A percentile compares a stretch with the other conserved stretches of the same genome.
These are phyloP conservation scores for Orius insidiosus DNA, from an alignment of 1,140 invertebrate species.

Conservation along the genomic window DNA sequence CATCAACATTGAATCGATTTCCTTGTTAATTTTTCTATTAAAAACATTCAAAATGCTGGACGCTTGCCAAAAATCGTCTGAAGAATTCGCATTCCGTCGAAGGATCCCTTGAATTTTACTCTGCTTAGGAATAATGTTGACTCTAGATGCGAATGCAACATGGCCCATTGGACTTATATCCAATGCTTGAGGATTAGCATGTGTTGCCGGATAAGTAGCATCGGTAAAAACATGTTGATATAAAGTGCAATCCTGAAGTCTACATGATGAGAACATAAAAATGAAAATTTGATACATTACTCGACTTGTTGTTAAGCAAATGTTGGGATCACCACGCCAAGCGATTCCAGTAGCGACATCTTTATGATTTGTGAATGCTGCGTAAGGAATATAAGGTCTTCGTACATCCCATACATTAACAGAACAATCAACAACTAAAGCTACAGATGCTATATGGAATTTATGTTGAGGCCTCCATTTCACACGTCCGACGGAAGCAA, in stretches of 20 bases:
- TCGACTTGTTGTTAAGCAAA: slow-evolving; percentile 70
- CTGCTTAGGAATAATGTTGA: slow-evolving; percentile 27
- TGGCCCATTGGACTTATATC: slow-evolving; percentile 62
- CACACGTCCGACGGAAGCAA: slow-evolving; percentile 81
- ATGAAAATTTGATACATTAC: slow-evolving; percentile 26
- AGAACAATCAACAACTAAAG: slow-evolving; percentile 77
- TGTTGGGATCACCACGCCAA: slow-evolving; percentile 69
- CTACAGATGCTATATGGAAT: slow-evolving; percentile 81
- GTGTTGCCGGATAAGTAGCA: slow-evolving; percentile 65
- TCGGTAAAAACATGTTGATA: slow-evolving; percentile 76
- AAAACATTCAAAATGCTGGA: slow-evolving; percentile 32
- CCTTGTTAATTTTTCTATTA: slow-evolving; percentile 21
- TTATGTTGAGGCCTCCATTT: slow-evolving; percentile 86
- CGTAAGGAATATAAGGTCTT: slow-evolving; percentile 85
- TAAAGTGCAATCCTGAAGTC: slow-evolving; percentile 51
- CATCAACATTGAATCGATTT: slow-evolving; percentile 34
- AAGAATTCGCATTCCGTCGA: slow-evolving; percentile 24
- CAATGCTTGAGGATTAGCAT: slow-evolving; percentile 76
- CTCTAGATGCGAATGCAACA: slow-evolving; percentile 47
- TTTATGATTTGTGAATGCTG: slow-evolving; percentile 82
- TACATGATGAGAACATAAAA: background rate
- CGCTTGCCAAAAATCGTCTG: slow-evolving; percentile 45
- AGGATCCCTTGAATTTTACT: slow-evolving; percentile 27
- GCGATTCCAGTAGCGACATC: slow-evolving; percentile 82
- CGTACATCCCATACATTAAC: slow-evolving; percentile 93